Base-by-base conservation (phyloP, 2,888 invertebrate species). In the Cenopis cana region DNA sequence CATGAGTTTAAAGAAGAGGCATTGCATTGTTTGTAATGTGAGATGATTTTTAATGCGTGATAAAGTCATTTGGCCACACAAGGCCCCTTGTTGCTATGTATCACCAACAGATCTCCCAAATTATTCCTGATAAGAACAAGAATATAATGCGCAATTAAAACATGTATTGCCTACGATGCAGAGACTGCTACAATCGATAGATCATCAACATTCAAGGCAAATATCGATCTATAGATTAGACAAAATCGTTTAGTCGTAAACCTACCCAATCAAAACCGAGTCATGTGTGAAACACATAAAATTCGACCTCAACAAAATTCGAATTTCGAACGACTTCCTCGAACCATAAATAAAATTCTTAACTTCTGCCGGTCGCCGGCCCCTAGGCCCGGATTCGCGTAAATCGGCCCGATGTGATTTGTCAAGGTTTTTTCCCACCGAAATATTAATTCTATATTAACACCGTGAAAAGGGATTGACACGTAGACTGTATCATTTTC, bases 401-500 rank as follows among this genome's bases (percentile, higher is more conserved):
- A 83, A 85, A 82, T 82, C 83, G 79, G 82, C 81, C 83, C 81
- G 80, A 66, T 81, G 82, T 82, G 75, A 76, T 75, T 75, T 70
- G 77, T 76, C 70, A 73, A 66, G 17, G 70, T 77, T 80, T 81
- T 84, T 82, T 82, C 76, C 71, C 81, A 81, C 83, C 82, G 76
- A 86, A 86, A 86, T 89, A 92, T 91, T 91, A 91, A 93, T 89
- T 91, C 90, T 85, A 89, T 89, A 92, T 91, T 91, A 91, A 84
- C 84, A 77, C 85, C 83, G 84, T 90, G 89, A 92, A 91, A 89
- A 86, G 88, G 90, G 89, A 91, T 89, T 88, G 93, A 93, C 93
- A 91, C 84, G 78, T 87, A 81, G 83, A 85, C 83, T 85, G 78
- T 90, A 92, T 93, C 89, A 86, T 88, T 93, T 93, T 93, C 92